Conservation (phyloP, 2,888 invertebrate genomes). For the Blastobasis adustella region DNA sequence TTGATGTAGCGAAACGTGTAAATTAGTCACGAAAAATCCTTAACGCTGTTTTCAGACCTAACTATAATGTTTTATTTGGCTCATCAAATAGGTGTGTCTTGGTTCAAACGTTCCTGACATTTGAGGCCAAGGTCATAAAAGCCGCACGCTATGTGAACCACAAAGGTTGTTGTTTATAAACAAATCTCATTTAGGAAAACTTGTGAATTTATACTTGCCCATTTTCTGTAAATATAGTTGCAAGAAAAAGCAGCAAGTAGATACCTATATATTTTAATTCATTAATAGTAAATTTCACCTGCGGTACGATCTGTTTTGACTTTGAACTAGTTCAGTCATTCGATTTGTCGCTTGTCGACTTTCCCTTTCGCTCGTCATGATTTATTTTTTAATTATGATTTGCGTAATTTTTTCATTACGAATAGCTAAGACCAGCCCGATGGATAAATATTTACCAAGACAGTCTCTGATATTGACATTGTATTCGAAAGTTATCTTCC, state of each 20-base stretch:
- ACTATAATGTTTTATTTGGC: too few relatives aligned
- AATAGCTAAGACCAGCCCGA: too few relatives aligned
- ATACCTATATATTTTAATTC: slow-evolving; percentile 12
- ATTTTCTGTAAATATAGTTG: too few relatives aligned
- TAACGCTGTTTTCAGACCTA: too few relatives aligned
- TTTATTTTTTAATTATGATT: slow-evolving; percentile 19
- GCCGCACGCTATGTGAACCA: not conserved
- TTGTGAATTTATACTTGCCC: not conserved
- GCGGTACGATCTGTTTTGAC: slow-evolving; percentile 21
- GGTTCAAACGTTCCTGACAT: not conserved
- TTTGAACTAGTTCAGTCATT: slow-evolving; percentile 36
- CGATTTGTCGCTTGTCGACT: slow-evolving; percentile 21
- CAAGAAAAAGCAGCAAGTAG: too few relatives aligned
- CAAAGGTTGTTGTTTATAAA: slow-evolving; percentile 1
- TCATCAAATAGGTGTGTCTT: too few relatives aligned
- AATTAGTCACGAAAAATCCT: too few relatives aligned
- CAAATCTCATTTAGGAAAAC: not conserved
- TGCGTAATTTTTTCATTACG: not conserved
- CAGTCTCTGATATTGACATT: slow-evolving; percentile 46
- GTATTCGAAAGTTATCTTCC: slow-evolving; percentile 61
- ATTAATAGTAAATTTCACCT: slow-evolving; percentile 25
- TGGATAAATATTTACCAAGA: slow-evolving; percentile 23
- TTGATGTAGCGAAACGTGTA: too few relatives aligned
- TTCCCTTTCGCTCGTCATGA: slow-evolving; percentile 41
- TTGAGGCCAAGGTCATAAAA: slow-evolving; percentile 4